Conservation (phyloP, 2,888 invertebrate genomes). For the Litoditis marina region DNA sequence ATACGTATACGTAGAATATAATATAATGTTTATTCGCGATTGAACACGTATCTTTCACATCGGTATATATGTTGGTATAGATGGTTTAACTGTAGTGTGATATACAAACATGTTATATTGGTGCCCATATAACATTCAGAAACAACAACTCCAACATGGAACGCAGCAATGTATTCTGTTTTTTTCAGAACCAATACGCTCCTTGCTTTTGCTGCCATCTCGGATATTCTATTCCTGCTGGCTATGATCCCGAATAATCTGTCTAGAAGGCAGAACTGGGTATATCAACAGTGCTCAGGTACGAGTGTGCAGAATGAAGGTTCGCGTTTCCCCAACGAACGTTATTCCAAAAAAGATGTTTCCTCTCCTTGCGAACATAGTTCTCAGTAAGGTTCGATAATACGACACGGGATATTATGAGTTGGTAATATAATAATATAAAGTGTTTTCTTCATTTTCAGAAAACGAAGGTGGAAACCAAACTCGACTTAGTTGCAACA, state of each 20-base stretch:
- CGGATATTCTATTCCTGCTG: conserved; percentile 42
- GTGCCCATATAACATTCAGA: neutral
- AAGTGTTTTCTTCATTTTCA: too few relatives aligned
- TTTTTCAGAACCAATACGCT: conserved; percentile 43
- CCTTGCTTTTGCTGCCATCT: conserved; percentile 39
- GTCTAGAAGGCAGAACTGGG: conserved; percentile 18
- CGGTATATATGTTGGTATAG: neutral
- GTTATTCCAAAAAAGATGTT: too few relatives aligned
- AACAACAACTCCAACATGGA: neutral
- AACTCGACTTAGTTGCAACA: too few relatives aligned
- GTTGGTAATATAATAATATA: too few relatives aligned
- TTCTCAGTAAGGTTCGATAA: too few relatives aligned
- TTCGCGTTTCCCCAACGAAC: neutral
- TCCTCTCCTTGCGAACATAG: too few relatives aligned
- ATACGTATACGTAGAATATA: too few relatives aligned
- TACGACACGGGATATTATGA: neutral
- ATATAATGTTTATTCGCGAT: too few relatives aligned
- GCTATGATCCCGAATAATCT: conserved; percentile 41
- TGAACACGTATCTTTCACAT: too few relatives aligned
- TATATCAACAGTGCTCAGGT: conserved; percentile 7
- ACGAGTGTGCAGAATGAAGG: neutral
- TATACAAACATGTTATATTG: neutral
- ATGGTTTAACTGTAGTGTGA: neutral
- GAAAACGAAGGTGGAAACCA: too few relatives aligned
- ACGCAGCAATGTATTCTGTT: neutral